Evolutionary conservation across 2,888 invertebrate species (phyloP).

Genomic region (Sesia bembeciformis): DNA sequence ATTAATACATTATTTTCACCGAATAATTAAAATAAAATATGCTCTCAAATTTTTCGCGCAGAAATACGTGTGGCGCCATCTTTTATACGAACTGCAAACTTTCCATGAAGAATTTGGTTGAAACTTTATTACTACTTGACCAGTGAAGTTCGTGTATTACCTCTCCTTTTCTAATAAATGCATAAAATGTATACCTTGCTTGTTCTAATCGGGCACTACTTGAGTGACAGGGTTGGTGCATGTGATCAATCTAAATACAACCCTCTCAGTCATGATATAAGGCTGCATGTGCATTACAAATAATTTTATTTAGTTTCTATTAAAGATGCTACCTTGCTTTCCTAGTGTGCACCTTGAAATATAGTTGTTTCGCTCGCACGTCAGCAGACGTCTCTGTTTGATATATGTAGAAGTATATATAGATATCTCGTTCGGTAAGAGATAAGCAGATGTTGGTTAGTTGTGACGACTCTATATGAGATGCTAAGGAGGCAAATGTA

Average conservation of each 20-base stretch:
- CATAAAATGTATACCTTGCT: slow-evolving; percentile 28
- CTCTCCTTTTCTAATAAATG: slow-evolving; percentile 35
- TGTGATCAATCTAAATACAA: slow-evolving; percentile 40
- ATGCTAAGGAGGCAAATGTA: slow-evolving; percentile 38
- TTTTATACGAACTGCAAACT: slow-evolving; percentile 40
- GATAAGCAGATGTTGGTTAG: slow-evolving; percentile 63
- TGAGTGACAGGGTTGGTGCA: slow-evolving; percentile 33
- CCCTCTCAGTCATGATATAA: slow-evolving; percentile 39
- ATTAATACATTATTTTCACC: too few species aligned
- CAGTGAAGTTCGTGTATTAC: slow-evolving; percentile 33
- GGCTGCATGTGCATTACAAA: slow-evolving; percentile 65
- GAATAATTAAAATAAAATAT: background rate
- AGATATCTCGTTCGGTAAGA: slow-evolving; percentile 65
- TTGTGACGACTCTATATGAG: slow-evolving; percentile 43
- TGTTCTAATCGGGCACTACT: slow-evolving; percentile 32
- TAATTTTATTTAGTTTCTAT: slow-evolving; percentile 31
- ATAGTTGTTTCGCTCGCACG: slow-evolving; percentile 56
- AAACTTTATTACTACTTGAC: slow-evolving; percentile 49
- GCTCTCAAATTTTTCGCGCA: background rate
- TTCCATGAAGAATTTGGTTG: slow-evolving; percentile 34
- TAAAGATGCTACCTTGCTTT: slow-evolving; percentile 42
- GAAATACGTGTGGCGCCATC: slow-evolving; percentile 53
- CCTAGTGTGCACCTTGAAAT: slow-evolving; percentile 53
- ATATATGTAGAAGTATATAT: slow-evolving; percentile 57
- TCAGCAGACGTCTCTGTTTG: slow-evolving; percentile 53